Conservation (phyloP, 2,113 vertebrate genomes). For the Leucoraja erinaceus region DNA sequence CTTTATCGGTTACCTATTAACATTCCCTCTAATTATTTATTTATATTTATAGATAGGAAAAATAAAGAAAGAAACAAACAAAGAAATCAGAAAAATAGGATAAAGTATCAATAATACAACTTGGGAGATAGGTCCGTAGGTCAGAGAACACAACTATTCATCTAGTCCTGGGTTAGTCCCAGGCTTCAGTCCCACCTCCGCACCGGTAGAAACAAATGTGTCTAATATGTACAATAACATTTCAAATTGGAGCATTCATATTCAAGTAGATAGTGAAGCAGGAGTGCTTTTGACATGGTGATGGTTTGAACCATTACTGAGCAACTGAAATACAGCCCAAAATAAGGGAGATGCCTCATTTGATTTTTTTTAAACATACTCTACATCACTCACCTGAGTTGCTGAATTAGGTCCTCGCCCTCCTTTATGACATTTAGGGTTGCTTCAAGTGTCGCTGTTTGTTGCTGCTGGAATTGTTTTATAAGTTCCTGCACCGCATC, state of each 20-base stretch:
- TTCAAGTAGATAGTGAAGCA: too few species aligned
- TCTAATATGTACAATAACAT: not conserved
- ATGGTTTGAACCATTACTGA: not conserved
- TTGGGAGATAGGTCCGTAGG: too few species aligned
- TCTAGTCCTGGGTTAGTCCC: too few species aligned
- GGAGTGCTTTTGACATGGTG: not conserved
- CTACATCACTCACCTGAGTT: slow-evolving; percentile 75
- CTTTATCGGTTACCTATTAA: too few species aligned
- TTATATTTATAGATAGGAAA: too few species aligned
- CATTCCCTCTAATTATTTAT: too few species aligned
- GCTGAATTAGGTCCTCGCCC: slow-evolving; percentile 93
- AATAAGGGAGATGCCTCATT: not conserved
- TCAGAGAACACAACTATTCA: too few species aligned
- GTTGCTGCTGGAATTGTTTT: slow-evolving; percentile 97
- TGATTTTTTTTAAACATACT: not conserved
- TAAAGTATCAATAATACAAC: too few species aligned
- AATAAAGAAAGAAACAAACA: too few species aligned
- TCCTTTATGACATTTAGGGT: slow-evolving; percentile 97
- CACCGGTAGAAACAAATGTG: too few species aligned
- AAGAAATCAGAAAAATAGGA: too few species aligned
- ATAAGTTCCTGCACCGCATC: slow-evolving; percentile 93
- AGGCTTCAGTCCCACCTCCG: too few species aligned
- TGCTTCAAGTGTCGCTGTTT: slow-evolving; percentile 87
- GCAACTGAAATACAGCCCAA: not conserved
- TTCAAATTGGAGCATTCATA: not conserved